These are phyloP conservation scores for Buceros bicornis DNA, from an alignment of 2,797 vertebrate genomes.

Conservation along the genomic window DNA sequence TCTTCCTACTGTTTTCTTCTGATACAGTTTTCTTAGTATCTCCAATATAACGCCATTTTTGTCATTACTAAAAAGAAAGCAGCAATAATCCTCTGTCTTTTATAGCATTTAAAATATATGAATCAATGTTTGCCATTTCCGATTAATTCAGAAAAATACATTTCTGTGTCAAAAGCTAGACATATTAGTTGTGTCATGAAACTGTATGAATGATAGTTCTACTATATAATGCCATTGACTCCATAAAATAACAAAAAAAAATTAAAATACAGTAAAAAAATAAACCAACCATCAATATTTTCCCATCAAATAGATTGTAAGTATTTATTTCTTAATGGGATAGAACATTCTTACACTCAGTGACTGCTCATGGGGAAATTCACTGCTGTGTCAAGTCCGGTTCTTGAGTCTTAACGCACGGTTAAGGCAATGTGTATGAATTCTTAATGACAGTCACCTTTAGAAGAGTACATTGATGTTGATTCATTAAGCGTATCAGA, in stretches of 20 bases:
- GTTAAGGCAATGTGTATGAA: not conserved
- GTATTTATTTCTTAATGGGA: not conserved
- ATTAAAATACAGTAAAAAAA: not conserved
- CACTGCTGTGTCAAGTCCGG: not conserved
- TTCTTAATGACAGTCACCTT: not conserved
- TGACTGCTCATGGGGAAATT: not conserved
- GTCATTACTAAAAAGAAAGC: not conserved
- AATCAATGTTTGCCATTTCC: not conserved
- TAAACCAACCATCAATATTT: rapidly evolving
- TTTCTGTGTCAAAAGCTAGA: not conserved
- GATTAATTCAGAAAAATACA: not conserved
- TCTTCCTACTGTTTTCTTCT: not conserved
- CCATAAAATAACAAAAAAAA: not conserved
- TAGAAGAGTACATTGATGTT: not conserved
- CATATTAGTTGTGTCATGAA: not conserved
- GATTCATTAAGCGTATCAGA: too few species aligned
- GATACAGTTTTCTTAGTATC: not conserved
- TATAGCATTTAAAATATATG: not conserved
- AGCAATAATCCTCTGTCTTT: not conserved
- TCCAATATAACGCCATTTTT: not conserved
- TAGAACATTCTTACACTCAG: not conserved
- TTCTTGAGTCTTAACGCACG: not conserved
- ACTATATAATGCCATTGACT: not conserved
- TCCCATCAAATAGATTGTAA: not conserved
- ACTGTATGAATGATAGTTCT: not conserved